A percentile compares a stretch with the other conserved stretches of the same genome.
Conservation (phyloP, 2,113 vertebrate genomes). For the Brachypodius melanocephalos region DNA sequence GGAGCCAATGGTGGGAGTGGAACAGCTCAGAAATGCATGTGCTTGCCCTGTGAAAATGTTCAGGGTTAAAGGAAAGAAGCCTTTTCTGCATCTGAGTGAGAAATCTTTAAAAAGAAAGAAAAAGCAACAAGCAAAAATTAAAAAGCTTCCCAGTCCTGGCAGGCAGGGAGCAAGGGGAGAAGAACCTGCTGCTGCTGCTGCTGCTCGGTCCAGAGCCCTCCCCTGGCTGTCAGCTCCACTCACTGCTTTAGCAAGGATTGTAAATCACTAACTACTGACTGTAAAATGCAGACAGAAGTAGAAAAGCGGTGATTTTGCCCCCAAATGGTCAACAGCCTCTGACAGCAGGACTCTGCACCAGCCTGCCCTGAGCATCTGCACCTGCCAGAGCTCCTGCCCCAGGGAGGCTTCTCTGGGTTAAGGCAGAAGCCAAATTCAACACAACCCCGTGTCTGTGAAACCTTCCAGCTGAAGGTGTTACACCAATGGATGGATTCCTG, state of each 20-base stretch:
- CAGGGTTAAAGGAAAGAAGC: background rate
- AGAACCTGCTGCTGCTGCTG: background rate
- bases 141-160: background rate
- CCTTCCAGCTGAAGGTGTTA: background rate
- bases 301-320: background rate
- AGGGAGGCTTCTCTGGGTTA: background rate
- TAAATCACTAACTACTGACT: background rate
- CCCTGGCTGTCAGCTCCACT: background rate
- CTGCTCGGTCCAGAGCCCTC: background rate
- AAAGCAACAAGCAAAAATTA: rapidly evolving
- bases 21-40: rapidly evolving
- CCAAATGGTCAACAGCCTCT: rapidly evolving
- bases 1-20: background rate
- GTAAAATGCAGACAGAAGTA: background rate
- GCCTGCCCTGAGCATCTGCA: background rate
- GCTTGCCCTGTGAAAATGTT: background rate
- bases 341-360: background rate
- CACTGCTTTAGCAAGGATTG: background rate
- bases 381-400: background rate
- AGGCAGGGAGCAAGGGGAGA: background rate
- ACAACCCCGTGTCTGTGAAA: background rate
- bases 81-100: background rate
- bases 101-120: background rate
- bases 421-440: background rate
- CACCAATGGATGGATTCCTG: background rate